These are phyloP conservation scores for Rhinatrema bivittatum DNA, from an alignment of 2,797 vertebrate species.

Conservation along the genomic window DNA sequence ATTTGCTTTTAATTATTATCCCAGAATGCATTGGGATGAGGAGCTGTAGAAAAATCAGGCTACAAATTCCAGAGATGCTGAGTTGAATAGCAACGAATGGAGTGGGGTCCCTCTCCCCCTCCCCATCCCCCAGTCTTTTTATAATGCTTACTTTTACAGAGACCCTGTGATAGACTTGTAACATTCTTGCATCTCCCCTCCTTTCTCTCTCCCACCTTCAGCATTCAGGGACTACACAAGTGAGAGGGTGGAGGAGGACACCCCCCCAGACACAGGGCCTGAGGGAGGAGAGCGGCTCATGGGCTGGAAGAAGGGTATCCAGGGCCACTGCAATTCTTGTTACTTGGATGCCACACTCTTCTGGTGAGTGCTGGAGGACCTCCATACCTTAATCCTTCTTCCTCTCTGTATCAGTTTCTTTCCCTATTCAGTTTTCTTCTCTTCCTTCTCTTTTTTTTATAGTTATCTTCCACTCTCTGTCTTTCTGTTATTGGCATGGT, in stretches of 20 bases:
- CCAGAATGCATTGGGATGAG: too few species aligned
- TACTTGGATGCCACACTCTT: slow-evolving; percentile 76
- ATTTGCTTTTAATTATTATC: too few species aligned
- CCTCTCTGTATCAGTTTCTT: not conserved
- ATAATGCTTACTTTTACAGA: too few species aligned
- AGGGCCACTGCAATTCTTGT: slow-evolving; percentile 79
- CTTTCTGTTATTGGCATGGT: not conserved
- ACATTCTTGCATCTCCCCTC: not conserved
- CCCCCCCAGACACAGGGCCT: slow-evolving; percentile 43
- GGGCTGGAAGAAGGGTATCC: slow-evolving; percentile 76
- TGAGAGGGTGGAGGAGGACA: slow-evolving; percentile 64
- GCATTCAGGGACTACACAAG: slow-evolving; percentile 72
- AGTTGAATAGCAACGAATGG: too few species aligned
- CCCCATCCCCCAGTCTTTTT: too few species aligned
- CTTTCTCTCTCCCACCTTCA: slow-evolving; percentile 11
- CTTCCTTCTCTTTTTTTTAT: not conserved
- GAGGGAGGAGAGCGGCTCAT: slow-evolving; percentile 48
- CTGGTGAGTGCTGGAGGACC: slow-evolving; percentile 42
- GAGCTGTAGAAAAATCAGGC: too few species aligned
- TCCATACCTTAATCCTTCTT: not conserved
- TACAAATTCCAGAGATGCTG: too few species aligned
- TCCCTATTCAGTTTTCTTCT: not conserved
- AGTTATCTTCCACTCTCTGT: not conserved
- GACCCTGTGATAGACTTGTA: too few species aligned
- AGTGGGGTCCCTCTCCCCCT: too few species aligned